A percentile compares a stretch with the other conserved stretches of the same genome.
Conservation (phyloP, 1,140 invertebrate genomes). For the Drosophila nasuta region DNA sequence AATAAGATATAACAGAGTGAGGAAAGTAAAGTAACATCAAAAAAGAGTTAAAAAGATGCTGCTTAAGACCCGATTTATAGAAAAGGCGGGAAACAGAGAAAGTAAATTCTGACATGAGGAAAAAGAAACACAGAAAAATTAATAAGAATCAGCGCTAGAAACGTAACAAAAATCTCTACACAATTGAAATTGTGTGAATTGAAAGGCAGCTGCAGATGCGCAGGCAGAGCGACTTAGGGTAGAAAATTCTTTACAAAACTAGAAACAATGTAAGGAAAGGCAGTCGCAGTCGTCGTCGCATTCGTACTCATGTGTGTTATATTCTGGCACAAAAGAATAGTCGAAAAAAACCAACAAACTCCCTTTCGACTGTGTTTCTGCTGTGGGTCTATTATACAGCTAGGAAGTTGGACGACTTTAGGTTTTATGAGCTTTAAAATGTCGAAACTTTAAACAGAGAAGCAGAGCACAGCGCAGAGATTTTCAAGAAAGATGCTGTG, state of each 20-base stretch:
- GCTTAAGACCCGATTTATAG: too few species aligned
- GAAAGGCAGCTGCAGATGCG: conserved; percentile 38
- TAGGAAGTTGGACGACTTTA: conserved; percentile 30
- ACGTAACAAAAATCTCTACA: conserved; percentile 1
- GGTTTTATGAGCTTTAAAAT: conserved; percentile 46
- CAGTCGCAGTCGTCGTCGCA: neutral
- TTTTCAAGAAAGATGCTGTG: conserved; percentile 24
- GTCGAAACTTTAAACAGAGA: conserved; percentile 28
- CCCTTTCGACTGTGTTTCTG: conserved; percentile 1
- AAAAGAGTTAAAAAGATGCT: neutral
- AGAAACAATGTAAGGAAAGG: conserved; percentile 36
- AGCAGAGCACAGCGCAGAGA: conserved; percentile 2
- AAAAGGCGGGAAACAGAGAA: neutral
- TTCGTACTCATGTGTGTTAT: neutral
- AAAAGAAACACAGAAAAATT: conserved; percentile 13
- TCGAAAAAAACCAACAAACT: conserved; percentile 17
- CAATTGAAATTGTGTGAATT: conserved; percentile 40
- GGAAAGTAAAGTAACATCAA: neutral
- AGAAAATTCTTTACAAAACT: conserved; percentile 42
- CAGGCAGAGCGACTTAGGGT: neutral
- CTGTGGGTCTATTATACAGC: conserved; percentile 19
- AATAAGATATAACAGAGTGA: neutral
- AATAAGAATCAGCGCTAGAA: conserved; percentile 22
- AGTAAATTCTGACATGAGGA: conserved; percentile 17
- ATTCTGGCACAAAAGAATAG: conserved; percentile 16